Percentiles rank a stretch among this genome's conserved stretches.
These are phyloP conservation scores for Clarias magur DNA, from an alignment of 2,113 vertebrate genomes.

Conservation along the genomic window DNA sequence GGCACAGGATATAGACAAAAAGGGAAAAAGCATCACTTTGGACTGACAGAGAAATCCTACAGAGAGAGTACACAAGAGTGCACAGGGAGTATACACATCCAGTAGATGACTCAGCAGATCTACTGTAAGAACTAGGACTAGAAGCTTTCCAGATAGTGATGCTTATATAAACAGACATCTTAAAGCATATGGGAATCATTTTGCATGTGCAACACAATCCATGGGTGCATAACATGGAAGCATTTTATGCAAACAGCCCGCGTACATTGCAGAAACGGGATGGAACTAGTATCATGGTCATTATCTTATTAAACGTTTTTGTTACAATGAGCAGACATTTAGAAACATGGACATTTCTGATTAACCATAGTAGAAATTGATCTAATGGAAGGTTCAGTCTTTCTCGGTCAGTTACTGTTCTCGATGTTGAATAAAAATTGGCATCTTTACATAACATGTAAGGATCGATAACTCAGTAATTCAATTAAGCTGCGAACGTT, in stretches of 20 bases:
- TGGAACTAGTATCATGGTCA: background rate
- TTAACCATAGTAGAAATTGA: background rate
- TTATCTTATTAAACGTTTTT: background rate
- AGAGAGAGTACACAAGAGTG: constrained; percentile 3
- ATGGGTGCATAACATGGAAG: background rate
- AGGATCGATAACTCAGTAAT: background rate
- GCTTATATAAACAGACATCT: constrained; percentile 10
- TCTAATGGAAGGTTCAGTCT: background rate
- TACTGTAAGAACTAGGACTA: background rate
- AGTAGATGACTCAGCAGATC: constrained; percentile 10
- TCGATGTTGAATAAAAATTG: background rate
- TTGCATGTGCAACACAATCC: background rate
- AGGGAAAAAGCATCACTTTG: constrained; percentile 43
- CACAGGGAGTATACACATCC: background rate
- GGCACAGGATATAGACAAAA: constrained; percentile 47
- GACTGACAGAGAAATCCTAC: constrained; percentile 12
- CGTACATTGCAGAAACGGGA: background rate
- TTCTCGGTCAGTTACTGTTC: background rate
- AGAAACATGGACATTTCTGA: background rate
- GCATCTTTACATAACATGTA: background rate
- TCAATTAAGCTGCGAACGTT: background rate
- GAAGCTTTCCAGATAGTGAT: background rate
- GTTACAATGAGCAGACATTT: background rate
- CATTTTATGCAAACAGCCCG: background rate
- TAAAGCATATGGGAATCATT: background rate